phyloP scores from a whole-genome alignment of 2,113 vertebrate genomes.

The Naja naja region DNA sequence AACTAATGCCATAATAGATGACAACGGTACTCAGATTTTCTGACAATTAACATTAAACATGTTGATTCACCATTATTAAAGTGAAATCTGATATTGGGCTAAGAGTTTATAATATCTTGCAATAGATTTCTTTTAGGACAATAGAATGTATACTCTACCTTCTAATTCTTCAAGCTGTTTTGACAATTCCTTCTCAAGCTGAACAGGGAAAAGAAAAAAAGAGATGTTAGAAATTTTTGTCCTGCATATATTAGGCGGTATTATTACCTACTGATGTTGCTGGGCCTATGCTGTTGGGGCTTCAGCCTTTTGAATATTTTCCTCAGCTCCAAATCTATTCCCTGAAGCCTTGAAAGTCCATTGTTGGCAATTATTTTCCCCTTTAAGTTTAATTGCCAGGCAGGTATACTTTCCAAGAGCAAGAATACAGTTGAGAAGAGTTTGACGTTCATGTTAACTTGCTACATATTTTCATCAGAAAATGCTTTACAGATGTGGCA shows the following conservation, averaged over 20 bases:
- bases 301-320: not conserved
- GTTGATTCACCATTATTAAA: not conserved
- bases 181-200: slow-evolving; percentile 88
- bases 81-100: not conserved
- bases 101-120: not conserved
- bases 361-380: not conserved
- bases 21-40: not conserved
- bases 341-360: not conserved
- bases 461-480: not conserved
- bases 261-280: not conserved
- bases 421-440: not conserved
- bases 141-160: slow-evolving; percentile 73
- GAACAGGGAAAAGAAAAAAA: slow-evolving; percentile 33
- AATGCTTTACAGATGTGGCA: not conserved
- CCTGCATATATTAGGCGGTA: not conserved
- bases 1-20: not conserved
- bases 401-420: not conserved
- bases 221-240: not conserved
- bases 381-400: not conserved
- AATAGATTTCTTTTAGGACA: not conserved
- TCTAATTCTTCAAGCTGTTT: slow-evolving; percentile 89
- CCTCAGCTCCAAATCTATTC: not conserved
- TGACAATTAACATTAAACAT: not conserved
- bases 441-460: not conserved
- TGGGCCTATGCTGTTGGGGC: not conserved